phyloP scores from a whole-genome alignment of 2,797 vertebrate species.

The Rhynchonycteris naso region DNA sequence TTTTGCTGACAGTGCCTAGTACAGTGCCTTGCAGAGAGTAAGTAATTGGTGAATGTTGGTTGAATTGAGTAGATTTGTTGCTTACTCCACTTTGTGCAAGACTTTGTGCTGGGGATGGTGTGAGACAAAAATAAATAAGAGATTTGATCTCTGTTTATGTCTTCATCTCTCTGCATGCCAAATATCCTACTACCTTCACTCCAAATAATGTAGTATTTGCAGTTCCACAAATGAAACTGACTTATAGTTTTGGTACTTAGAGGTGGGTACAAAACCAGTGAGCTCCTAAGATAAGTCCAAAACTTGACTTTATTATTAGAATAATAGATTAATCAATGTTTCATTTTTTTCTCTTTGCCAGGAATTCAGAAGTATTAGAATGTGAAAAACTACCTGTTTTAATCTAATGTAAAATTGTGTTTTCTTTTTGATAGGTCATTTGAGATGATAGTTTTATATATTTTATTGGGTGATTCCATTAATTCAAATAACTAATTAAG shows the following conservation, averaged over 20 bases:
- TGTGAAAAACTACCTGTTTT: neutral
- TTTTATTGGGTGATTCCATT: constrained; percentile 45
- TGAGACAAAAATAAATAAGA: constrained; percentile 47
- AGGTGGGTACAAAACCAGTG: neutral
- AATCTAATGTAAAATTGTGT: neutral
- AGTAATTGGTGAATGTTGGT: neutral
- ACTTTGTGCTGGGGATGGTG: neutral
- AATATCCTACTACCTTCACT: neutral
- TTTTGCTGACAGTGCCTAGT: neutral
- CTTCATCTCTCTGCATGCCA: neutral
- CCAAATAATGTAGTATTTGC: constrained; percentile 6
- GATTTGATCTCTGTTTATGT: constrained; percentile 33
- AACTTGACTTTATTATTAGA: constrained; percentile 11
- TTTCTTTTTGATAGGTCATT: constrained; percentile 53
- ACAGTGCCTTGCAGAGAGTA: neutral
- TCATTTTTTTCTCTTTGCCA: neutral
- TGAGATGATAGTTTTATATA: constrained; percentile 18
- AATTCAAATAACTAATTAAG: constrained; percentile 26
- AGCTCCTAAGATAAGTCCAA: constrained; percentile 1
- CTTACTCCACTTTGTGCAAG: neutral
- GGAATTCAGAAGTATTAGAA: constrained; percentile 29
- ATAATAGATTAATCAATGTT: neutral
- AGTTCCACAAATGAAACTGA: neutral
- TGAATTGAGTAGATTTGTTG: constrained; percentile 35
- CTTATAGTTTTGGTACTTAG: neutral